Evolutionary conservation across 1,140 invertebrate species (phyloP), one percentile per base, ranked within the genome.

Genomic region (Meloidogyne floridensis): DNA sequence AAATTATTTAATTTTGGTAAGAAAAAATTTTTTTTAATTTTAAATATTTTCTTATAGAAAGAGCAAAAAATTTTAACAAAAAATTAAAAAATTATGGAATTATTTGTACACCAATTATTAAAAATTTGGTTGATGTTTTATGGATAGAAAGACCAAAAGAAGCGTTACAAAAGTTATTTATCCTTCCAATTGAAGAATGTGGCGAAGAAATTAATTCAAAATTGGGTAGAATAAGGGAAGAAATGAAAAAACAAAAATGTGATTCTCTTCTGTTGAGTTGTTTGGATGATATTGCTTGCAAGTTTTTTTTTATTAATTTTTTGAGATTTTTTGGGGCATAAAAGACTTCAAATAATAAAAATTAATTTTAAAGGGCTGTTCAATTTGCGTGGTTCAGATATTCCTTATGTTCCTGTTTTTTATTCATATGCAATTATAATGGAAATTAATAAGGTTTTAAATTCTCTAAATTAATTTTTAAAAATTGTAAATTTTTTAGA

Each of bases 321-420:
- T 8, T 43, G 71, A n/a, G 2, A 18, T 69, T 86, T 85, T 78
- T 43, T 71, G 15, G 42, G 2, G 32, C 32, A 32, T 32, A 32
- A 32, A 32, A 32, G 2, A 32, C 32, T 32, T 32, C 32, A 32
- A 32, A 32, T 32, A 32, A 32, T 32, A 32, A 32, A 32, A 32
- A 32, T 32, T 32, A 32, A 32, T 32, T 32, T 72, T 74, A 11
- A 42, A 87, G 87, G 96, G 93, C 91, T 97, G 51, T 91, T 98
- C 43, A 99, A 99, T 91, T 91, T 98, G n/a, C 92, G 97, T 77
- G 97, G 97, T 9, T 94, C 93, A 0, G 97, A 99, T 91, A 98
- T 99, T 86, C 92, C 93, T 18, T 98, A 93, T 91, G 98, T 98
- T 92, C 97, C 97, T 0, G 94, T 98, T 0, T 98, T 98, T 90